phyloP scores from a whole-genome alignment of 2,888 invertebrate genomes.

The Osmoderma eremita region DNA sequence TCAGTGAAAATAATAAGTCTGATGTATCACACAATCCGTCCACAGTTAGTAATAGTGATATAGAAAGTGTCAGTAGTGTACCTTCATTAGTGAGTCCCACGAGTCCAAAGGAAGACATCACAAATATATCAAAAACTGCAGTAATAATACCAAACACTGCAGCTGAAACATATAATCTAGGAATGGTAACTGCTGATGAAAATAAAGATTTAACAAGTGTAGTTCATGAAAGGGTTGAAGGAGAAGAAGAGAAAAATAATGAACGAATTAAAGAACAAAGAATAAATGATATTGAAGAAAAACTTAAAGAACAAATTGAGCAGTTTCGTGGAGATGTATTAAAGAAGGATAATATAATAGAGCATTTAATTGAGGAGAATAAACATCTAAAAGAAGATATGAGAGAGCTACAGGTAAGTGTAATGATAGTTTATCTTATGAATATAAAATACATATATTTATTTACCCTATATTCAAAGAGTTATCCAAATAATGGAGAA shows the following conservation, averaged over 20 bases:
- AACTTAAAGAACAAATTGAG: constrained; percentile 33
- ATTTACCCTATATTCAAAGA: too few species aligned
- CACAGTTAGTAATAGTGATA: constrained; percentile 25
- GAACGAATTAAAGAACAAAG: constrained; percentile 1
- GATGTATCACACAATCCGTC: constrained; percentile 35
- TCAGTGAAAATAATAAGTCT: constrained; percentile 53
- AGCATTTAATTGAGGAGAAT: constrained; percentile 61
- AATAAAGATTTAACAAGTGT: background rate
- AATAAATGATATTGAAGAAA: background rate
- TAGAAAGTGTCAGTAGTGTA: constrained; percentile 18
- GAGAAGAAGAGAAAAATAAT: background rate
- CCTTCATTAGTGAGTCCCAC: constrained; percentile 23
- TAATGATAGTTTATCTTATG: too few species aligned
- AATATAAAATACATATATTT: too few species aligned
- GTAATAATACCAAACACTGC: background rate
- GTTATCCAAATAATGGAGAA: too few species aligned
- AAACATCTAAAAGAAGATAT: constrained; percentile 59
- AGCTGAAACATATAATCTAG: background rate
- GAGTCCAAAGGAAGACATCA: constrained; percentile 2
- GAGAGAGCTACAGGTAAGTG: constrained; percentile 59
- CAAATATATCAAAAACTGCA: background rate
- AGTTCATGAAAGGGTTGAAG: background rate
- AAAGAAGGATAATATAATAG: constrained; percentile 56
- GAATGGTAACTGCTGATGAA: background rate
- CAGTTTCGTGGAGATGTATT: constrained; percentile 49